These are phyloP conservation scores for Papilio demoleus DNA, from an alignment of 2,888 invertebrate genomes.

Conservation along the genomic window DNA sequence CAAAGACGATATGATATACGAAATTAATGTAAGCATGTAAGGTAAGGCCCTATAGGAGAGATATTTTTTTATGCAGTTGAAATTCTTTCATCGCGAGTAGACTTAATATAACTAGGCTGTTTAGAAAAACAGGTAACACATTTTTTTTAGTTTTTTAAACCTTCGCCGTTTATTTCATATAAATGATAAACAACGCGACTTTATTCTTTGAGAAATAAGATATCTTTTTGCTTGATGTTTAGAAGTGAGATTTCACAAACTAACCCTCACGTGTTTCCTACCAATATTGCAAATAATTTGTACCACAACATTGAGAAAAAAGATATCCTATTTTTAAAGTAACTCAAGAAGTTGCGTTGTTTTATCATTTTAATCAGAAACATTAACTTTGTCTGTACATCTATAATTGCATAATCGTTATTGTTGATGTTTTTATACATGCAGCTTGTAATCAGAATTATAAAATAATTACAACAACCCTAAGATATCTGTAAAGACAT, in stretches of 20 bases:
- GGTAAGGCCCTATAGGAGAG: conserved; percentile 81
- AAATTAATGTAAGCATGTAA: conserved; percentile 80
- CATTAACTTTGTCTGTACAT: conserved; percentile 56
- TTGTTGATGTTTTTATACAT: conserved; percentile 77
- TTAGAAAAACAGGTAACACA: conserved; percentile 49
- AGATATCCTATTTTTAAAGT: conserved; percentile 7
- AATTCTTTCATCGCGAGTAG: conserved; percentile 72
- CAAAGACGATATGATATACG: conserved; percentile 81
- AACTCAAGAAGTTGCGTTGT: background rate
- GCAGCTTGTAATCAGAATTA: conserved; percentile 79
- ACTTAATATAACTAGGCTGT: conserved; percentile 58
- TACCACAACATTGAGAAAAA: background rate
- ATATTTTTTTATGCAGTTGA: conserved; percentile 83
- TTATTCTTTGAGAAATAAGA: background rate
- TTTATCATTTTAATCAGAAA: background rate
- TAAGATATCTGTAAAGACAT: conserved; percentile 76
- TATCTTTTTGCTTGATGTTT: background rate
- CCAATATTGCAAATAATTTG: background rate
- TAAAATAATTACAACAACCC: conserved; percentile 55
- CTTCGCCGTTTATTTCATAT: conserved; percentile 45
- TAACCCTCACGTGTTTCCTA: background rate
- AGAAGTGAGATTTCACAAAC: background rate
- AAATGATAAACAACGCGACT: conserved; percentile 28
- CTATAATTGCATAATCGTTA: conserved; percentile 78
- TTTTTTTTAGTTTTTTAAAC: conserved; percentile 41